Evolutionary conservation across 2,888 invertebrate species (phyloP).

Genomic region (Caenorhabditis panamensis): DNA sequence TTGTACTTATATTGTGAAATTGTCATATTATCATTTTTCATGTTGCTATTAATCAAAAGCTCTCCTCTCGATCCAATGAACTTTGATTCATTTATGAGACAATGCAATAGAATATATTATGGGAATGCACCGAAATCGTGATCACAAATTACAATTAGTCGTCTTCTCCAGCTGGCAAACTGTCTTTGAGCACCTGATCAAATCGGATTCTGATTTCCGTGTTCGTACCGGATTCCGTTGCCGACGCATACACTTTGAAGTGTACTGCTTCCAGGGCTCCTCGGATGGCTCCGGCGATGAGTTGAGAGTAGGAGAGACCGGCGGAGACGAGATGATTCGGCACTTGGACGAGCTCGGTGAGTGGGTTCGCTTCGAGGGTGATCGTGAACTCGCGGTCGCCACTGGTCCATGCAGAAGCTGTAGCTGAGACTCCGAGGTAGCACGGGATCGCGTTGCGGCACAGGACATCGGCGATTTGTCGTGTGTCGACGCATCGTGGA

Average conservation of each 20-base stretch:
- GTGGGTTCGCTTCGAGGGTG: slow-evolving; percentile 92
- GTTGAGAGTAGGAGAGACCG: slow-evolving; percentile 84
- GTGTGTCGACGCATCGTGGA: slow-evolving; percentile 93
- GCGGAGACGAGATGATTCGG: slow-evolving; percentile 55
- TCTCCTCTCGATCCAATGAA: no score
- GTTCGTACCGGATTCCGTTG: slow-evolving; percentile 70
- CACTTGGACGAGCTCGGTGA: slow-evolving; percentile 87
- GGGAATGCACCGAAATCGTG: slow-evolving; percentile 17
- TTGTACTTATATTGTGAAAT: no score
- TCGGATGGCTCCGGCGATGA: slow-evolving; percentile 90
- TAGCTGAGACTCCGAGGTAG: slow-evolving; percentile 92
- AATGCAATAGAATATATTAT: slow-evolving; percentile 23
- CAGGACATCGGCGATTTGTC: slow-evolving; percentile 89
- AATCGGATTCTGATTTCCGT: slow-evolving; percentile 97
- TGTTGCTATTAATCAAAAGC: no score
- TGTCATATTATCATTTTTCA: no score
- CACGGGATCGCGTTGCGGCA: slow-evolving; percentile 86
- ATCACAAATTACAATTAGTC: slow-evolving; percentile 64
- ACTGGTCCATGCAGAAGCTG: slow-evolving; percentile 94
- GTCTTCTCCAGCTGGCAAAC: slow-evolving; percentile 98
- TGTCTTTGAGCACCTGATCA: slow-evolving; percentile 94
- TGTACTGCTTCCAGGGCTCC: slow-evolving; percentile 97
- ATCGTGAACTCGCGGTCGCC: slow-evolving; percentile 90
- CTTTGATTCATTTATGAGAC: background rate
- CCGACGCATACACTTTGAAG: slow-evolving; percentile 81